These are phyloP conservation scores for Dinoponera quadriceps DNA, from an alignment of 1,140 invertebrate species.

Conservation along the genomic window DNA sequence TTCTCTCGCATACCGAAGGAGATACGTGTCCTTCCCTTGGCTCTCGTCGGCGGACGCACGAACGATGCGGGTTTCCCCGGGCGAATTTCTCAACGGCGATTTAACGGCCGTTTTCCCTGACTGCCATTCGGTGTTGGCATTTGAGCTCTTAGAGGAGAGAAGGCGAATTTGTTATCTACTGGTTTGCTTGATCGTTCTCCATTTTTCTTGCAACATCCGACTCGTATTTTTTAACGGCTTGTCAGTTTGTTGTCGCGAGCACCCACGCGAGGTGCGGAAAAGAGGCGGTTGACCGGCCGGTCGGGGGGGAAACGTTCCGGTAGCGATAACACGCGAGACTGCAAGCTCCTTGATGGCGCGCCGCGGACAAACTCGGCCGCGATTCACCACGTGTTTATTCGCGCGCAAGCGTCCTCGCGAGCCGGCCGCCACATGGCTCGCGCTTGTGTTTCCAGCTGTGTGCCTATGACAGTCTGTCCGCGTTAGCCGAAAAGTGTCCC, in stretches of 20 bases:
- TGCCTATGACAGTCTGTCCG: background rate
- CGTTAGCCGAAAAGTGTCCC: background rate
- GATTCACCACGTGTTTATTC: constrained; percentile 76
- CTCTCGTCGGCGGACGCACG: background rate
- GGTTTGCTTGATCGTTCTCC: constrained; percentile 8
- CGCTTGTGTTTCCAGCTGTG: background rate
- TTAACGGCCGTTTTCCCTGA: background rate
- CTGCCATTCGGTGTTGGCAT: background rate
- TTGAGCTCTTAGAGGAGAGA: background rate
- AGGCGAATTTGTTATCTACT: background rate
- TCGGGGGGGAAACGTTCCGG: constrained; percentile 39
- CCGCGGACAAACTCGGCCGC: constrained; percentile 67
- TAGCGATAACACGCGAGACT: constrained; percentile 75
- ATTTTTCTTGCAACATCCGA: background rate
- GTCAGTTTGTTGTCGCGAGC: constrained; percentile 12
- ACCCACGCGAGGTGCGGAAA: background rate
- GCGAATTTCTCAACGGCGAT: background rate
- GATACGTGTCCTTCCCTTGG: background rate
- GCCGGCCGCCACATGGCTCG: background rate
- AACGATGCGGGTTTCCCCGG: no score
- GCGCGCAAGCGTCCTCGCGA: constrained; percentile 75
- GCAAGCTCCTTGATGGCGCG: constrained; percentile 66
- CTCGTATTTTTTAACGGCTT: background rate
- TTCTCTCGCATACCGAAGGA: background rate
- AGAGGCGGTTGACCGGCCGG: background rate